Base-by-base conservation (phyloP, 2,888 invertebrate species). In the Parochlus steinenii region DNA sequence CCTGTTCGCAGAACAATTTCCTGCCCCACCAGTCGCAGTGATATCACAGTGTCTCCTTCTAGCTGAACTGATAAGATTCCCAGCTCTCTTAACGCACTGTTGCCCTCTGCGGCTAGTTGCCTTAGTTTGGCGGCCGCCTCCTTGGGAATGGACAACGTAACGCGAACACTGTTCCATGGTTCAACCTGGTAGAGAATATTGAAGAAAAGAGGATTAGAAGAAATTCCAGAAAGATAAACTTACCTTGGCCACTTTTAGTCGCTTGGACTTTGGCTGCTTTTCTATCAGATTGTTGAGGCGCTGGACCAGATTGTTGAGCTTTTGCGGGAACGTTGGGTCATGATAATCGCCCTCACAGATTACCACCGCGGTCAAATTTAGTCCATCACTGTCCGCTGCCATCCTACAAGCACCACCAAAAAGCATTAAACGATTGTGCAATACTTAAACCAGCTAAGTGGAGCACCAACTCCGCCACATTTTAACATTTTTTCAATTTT, bases 161-260 rank as follows among this genome's bases (percentile, higher is more conserved):
- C 90, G 63, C 89, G 79, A 51, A 95, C 93, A 50, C 90, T 87
- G 68, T 92, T 90, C 90, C 90, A 95, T 70, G 93, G 93, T 73
- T 93, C 93, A 66, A 90, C 65, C 65, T 65, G 48, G 11, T 8
- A 4, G 3, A n/a, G 40, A 40, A 28, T 18, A 6, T 12, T 5
- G 15, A 17, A 8, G 18, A 28, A 17, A 23, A 30, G 11, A 20
- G 11, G 12, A 20, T 11, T 32, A 17, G 7, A 33, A 7, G 17
- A 11, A 3, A 18, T 16, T 38, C 22, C 23, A 29, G 12, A 23
- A 14, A 28, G n/a, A 11, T 23, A 11, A 19, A 33, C 27, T 35
- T 46, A 65, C 64, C 64, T 65, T 66, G 62, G 64, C 65, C 70
- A 81, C 79, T 71, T 74, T 73, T 46, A 65, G 63, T 35, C 43